phyloP scores from a whole-genome alignment of 2,888 invertebrate species.

The Orchesella flavescens region DNA sequence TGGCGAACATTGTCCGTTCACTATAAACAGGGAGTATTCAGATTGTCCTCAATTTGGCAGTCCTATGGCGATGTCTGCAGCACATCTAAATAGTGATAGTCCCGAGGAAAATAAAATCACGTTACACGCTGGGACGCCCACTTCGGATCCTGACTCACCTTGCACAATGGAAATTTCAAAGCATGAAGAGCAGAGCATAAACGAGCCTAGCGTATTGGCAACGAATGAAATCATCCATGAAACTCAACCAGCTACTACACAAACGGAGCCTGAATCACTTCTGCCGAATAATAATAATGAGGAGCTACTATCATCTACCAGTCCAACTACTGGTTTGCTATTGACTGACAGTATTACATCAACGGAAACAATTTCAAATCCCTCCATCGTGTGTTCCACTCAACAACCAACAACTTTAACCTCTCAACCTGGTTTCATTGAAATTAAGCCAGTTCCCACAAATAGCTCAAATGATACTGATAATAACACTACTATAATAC shows the following conservation, averaged over 20 bases:
- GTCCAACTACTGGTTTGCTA: neutral
- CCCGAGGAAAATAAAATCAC: slow-evolving; percentile 38
- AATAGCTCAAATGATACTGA: slow-evolving; percentile 20
- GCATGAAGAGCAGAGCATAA: too few species aligned
- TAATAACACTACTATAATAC: neutral
- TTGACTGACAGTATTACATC: slow-evolving; percentile 35
- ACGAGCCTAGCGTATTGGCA: too few species aligned
- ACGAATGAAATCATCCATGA: neutral
- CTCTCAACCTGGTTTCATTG: slow-evolving; percentile 40
- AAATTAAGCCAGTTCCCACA: slow-evolving; percentile 23
- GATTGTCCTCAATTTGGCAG: slow-evolving; percentile 22
- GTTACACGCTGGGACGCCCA: neutral
- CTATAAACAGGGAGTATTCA: neutral
- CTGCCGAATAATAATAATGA: neutral
- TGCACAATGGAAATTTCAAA: neutral
- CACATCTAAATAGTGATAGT: neutral
- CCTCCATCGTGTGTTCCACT: slow-evolving; percentile 50
- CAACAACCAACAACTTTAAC: neutral
- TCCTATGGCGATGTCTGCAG: neutral
- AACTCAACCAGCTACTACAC: neutral
- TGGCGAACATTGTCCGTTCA: too few species aligned
- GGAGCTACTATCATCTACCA: neutral
- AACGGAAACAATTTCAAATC: slow-evolving; percentile 26
- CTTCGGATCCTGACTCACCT: neutral
- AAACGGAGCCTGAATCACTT: neutral